phyloP scores from a whole-genome alignment of 1,140 invertebrate genomes.

The Carposina sasakii region DNA sequence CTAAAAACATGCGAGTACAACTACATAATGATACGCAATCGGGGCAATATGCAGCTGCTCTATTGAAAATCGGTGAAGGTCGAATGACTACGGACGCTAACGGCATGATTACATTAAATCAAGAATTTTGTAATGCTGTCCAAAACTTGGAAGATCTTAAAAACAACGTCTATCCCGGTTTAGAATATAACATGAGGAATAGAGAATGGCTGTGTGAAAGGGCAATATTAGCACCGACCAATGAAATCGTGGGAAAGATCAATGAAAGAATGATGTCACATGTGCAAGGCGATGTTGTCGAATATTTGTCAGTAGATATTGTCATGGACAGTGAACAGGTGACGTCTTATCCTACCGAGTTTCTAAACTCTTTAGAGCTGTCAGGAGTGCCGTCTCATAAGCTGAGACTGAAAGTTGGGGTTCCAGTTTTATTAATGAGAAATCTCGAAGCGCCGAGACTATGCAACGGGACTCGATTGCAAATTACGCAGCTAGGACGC shows the following conservation, averaged over 20 bases:
- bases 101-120: slow-evolving; percentile 26
- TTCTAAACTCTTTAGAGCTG: slow-evolving; percentile 31
- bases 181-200: slow-evolving; percentile 19
- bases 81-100: slow-evolving; percentile 20
- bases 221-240: slow-evolving; percentile 29
- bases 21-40: slow-evolving; percentile 27
- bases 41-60: slow-evolving; percentile 24
- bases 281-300: slow-evolving; percentile 22
- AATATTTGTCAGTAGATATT: slow-evolving; percentile 29
- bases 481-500: slow-evolving; percentile 15
- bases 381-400: slow-evolving; percentile 28
- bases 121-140: slow-evolving; percentile 33
- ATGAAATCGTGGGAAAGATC: slow-evolving; percentile 21
- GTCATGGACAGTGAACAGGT: slow-evolving; percentile 27
- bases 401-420: slow-evolving; percentile 22
- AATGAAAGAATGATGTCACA: slow-evolving; percentile 29
- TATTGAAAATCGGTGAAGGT: slow-evolving; percentile 33
- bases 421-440: slow-evolving; percentile 22
- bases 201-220: slow-evolving; percentile 35
- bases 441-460: slow-evolving; percentile 23
- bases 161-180: slow-evolving; percentile 22
- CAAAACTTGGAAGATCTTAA: slow-evolving; percentile 23
- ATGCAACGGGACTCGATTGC: slow-evolving; percentile 24
- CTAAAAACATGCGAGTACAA: slow-evolving; percentile 34
- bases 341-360: slow-evolving; percentile 27